These are phyloP conservation scores for Halocaridina rubra DNA, from an alignment of 2,888 invertebrate species.

Conservation along the genomic window DNA sequence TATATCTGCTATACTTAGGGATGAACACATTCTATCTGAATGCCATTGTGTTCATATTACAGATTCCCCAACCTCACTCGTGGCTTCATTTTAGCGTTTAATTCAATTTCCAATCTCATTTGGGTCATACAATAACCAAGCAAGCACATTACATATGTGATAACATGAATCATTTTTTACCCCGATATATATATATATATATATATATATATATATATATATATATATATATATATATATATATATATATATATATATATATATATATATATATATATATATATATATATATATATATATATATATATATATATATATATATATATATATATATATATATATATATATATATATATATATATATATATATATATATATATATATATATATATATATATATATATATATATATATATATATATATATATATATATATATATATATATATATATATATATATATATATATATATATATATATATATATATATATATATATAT, in stretches of 20 bases:
- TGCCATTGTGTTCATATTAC: no score
- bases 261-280: no score
- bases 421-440: neutral
- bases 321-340: neutral
- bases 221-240: neutral
- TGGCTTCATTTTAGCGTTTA: no score
- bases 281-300: no score
- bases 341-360: neutral
- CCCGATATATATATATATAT: neutral
- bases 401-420: neutral
- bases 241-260: neutral
- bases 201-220: neutral
- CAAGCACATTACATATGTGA: no score
- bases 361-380: neutral
- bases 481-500: neutral
- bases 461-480: neutral
- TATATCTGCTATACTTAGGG: no score
- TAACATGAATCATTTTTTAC: no score
- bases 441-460: neutral
- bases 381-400: neutral
- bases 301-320: neutral
- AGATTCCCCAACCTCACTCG: no score
- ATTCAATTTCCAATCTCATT: no score
- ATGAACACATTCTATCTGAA: no score
- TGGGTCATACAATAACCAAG: no score